Evolutionary conservation across 2,113 vertebrate species (phyloP).

Genomic region (Megaleporinus macrocephalus): DNA sequence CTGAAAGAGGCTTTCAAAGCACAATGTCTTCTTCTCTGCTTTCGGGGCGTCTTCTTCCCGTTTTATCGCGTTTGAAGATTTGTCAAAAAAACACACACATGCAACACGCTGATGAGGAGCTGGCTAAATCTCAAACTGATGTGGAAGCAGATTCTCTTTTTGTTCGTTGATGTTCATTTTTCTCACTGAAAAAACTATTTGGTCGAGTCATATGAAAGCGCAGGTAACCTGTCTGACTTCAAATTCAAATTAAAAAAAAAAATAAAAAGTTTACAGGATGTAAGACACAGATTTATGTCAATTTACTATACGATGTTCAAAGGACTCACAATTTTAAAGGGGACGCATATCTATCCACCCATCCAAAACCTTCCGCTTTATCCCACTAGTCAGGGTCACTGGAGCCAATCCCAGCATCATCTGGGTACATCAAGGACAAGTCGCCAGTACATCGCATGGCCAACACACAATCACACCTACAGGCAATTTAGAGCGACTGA

Average conservation of each 20-base stretch:
- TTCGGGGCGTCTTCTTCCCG: conserved; percentile 44
- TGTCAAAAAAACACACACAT: conserved; percentile 47
- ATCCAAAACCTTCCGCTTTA: too few species aligned
- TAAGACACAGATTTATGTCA: not conserved
- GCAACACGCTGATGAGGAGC: conserved; percentile 51
- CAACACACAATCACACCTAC: too few species aligned
- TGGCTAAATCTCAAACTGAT: conserved; percentile 57
- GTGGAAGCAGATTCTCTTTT: conserved; percentile 55
- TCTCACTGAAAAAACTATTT: not conserved
- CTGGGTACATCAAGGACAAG: too few species aligned
- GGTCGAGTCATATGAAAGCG: not conserved
- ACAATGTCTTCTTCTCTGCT: conserved; percentile 55
- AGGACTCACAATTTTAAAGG: too few species aligned
- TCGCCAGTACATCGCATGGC: too few species aligned
- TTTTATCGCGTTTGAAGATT: conserved; percentile 58
- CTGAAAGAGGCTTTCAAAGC: conserved; percentile 68
- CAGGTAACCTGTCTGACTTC: not conserved
- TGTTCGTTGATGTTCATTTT: not conserved
- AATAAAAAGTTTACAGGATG: not conserved
- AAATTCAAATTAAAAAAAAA: not conserved
- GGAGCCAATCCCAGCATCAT: too few species aligned
- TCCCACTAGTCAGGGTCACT: too few species aligned
- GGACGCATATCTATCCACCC: too few species aligned
- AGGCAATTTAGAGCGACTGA: too few species aligned
- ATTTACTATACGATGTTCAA: not conserved